phyloP scores from a whole-genome alignment of 2,113 vertebrate species.

The Gallinago jamesoni region DNA sequence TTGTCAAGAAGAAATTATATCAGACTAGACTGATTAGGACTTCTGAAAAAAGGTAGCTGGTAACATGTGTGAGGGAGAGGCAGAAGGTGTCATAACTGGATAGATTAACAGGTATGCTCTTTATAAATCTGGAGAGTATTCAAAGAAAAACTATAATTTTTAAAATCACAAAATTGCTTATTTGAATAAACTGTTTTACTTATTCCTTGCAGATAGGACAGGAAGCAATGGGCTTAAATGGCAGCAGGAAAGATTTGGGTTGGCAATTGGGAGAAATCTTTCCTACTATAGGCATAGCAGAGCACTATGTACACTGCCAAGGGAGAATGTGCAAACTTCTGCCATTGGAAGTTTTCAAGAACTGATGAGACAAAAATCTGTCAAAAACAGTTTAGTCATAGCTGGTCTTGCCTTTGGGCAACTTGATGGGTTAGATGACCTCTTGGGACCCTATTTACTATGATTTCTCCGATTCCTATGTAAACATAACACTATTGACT shows the following conservation, averaged over 20 bases:
- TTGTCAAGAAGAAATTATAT: background rate
- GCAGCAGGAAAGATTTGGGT: background rate
- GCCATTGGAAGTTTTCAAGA: constrained; percentile 17
- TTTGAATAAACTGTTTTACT: background rate
- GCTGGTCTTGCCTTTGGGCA: background rate
- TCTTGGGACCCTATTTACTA: constrained; percentile 3
- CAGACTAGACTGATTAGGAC: background rate
- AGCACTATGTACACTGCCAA: background rate
- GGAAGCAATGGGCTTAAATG: background rate
- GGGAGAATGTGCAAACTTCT: background rate
- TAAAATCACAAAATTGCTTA: background rate
- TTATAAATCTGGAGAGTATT: background rate
- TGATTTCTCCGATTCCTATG: background rate
- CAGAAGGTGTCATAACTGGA: background rate
- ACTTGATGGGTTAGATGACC: background rate
- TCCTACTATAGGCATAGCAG: background rate
- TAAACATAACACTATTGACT: background rate
- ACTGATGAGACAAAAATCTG: constrained; percentile 10
- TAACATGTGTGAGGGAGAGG: background rate
- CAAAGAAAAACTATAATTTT: background rate
- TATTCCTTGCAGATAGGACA: background rate
- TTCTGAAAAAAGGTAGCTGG: background rate
- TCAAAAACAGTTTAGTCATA: constrained; percentile 6
- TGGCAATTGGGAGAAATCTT: background rate
- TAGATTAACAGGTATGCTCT: background rate